Conservation (phyloP, 2,888 invertebrate species). For the Herminia tarsipennalis region DNA sequence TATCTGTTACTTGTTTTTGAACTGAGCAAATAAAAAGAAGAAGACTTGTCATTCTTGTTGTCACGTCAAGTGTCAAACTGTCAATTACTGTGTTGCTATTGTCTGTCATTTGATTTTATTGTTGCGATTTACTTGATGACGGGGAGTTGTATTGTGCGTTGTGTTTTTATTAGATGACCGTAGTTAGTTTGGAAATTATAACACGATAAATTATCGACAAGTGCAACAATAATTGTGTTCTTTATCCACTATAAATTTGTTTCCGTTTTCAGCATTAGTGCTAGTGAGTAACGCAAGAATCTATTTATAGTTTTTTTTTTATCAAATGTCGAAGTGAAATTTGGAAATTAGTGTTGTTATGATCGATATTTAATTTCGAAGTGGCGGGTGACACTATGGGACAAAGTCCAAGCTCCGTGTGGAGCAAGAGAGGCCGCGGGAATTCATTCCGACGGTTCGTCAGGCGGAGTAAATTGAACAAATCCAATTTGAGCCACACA, state of each 20-base stretch:
- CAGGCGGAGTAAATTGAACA: conserved; percentile 75
- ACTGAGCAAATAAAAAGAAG: no score
- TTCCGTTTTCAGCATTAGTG: conserved; percentile 35
- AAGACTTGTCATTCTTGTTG: no score
- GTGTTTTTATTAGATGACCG: conserved; percentile 28
- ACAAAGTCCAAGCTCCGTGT: conserved; percentile 79
- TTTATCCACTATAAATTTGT: conserved; percentile 20
- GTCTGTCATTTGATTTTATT: conserved; percentile 34
- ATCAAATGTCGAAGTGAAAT: conserved; percentile 58
- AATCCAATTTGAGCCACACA: conserved; percentile 79
- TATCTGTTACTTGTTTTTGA: no score
- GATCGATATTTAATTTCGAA: conserved; percentile 61
- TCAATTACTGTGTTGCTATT: not conserved
- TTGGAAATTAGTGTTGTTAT: conserved; percentile 56
- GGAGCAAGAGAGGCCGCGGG: conserved; percentile 70
- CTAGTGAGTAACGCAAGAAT: conserved; percentile 57
- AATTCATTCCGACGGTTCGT: conserved; percentile 75
- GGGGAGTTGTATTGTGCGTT: conserved; percentile 32
- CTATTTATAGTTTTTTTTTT: conserved; percentile 65
- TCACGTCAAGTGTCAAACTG: not conserved
- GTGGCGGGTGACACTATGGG: conserved; percentile 74
- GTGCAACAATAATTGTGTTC: conserved; percentile 36
- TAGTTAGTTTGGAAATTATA: conserved; percentile 39
- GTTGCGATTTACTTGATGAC: conserved; percentile 46
- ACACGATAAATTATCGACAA: conserved; percentile 26